phyloP scores from a whole-genome alignment of 1,140 invertebrate species.

The Procambarus clarkii region DNA sequence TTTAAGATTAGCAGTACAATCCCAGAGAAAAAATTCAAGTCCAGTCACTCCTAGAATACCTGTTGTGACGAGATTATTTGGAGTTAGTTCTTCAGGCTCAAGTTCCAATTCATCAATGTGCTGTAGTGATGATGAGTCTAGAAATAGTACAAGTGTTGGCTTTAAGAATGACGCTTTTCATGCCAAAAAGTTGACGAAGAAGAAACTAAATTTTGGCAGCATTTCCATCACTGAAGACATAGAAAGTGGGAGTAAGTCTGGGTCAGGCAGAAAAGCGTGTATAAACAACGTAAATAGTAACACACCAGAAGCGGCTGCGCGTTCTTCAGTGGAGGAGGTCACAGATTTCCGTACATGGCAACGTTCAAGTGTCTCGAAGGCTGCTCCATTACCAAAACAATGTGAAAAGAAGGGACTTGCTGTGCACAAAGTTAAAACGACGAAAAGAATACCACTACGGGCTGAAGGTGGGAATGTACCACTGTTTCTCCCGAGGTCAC shows the following conservation, averaged over 20 bases:
- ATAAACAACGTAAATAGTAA: neutral
- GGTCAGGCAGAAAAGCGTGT: neutral
- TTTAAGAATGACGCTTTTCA: neutral
- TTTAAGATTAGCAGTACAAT: neutral
- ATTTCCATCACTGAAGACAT: neutral
- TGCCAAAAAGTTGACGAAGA: neutral
- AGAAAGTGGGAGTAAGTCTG: neutral
- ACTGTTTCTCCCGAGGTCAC: constrained; percentile 23
- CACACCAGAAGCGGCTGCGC: neutral
- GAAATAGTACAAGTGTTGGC: neutral
- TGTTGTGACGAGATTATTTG: constrained; percentile 65
- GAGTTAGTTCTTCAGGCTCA: constrained; percentile 35
- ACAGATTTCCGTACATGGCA: neutral
- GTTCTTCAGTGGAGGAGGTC: neutral
- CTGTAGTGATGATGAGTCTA: constrained; percentile 29
- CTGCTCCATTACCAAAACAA: neutral
- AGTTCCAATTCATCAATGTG: constrained; percentile 39
- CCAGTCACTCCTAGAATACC: constrained; percentile 11
- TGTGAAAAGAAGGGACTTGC: neutral
- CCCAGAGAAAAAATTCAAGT: neutral
- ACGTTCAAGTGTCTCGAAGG: neutral
- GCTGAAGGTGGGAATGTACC: neutral
- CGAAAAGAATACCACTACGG: neutral
- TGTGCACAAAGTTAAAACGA: neutral
- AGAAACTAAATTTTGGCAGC: neutral